These are phyloP conservation scores for Nycticryphes semicollaris DNA, from an alignment of 2,113 vertebrate species.

Conservation along the genomic window DNA sequence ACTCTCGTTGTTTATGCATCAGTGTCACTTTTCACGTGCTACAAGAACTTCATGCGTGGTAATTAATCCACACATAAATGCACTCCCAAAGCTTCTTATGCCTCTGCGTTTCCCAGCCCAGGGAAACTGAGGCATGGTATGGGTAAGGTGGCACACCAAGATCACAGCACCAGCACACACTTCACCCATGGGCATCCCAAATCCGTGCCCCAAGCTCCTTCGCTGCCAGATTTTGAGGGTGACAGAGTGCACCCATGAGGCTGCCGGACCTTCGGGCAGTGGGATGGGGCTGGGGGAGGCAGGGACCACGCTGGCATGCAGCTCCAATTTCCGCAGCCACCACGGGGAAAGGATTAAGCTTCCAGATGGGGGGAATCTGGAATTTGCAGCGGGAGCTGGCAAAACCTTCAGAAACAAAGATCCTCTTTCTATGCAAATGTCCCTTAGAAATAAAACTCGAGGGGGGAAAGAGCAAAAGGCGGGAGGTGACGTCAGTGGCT, in stretches of 20 bases:
- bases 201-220: accelerated
- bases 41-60: not conserved
- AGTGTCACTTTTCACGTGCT: not conserved
- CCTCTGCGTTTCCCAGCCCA: accelerated
- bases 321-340: not conserved
- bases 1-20: not conserved
- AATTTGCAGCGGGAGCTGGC: not conserved
- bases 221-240: not conserved
- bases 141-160: accelerated
- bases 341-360: not conserved
- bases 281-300: not conserved
- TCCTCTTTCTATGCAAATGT: constrained; percentile 55
- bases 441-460: constrained; percentile 46
- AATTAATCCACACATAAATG: accelerated
- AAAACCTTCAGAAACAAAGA: constrained; percentile 31
- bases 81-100: not conserved
- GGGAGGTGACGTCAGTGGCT: not conserved
- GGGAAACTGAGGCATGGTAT: constrained; percentile 8
- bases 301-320: accelerated
- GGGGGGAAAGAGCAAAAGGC: not conserved
- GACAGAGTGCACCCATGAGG: accelerated
- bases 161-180: accelerated
- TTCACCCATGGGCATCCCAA: not conserved
- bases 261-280: not conserved
- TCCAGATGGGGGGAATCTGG: not conserved